A percentile compares a stretch with the other conserved stretches of the same genome.
Evolutionary conservation across 2,797 vertebrate genomes (phyloP).

Genomic region (Tokudaia tokunoshimensis): DNA sequence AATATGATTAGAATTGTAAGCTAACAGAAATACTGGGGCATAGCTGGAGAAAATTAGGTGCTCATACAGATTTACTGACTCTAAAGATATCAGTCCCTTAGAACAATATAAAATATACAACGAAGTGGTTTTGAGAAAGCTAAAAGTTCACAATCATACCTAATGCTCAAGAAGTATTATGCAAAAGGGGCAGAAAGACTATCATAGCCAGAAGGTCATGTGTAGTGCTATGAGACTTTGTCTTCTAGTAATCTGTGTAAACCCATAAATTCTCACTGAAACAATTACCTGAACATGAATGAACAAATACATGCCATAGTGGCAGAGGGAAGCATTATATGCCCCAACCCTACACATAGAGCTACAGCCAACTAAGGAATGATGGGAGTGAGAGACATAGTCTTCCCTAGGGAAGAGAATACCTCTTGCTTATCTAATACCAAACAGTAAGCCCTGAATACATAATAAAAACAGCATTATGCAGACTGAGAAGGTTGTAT

Average conservation of each 20-base stretch:
- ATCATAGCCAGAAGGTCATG: too few relatives aligned
- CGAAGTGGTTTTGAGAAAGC: neutral
- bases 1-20: conserved; percentile 35
- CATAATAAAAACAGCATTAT: neutral
- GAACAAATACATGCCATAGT: too few relatives aligned
- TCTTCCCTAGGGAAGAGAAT: neutral
- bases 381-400: too few relatives aligned
- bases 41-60: neutral
- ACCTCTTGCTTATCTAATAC: neutral
- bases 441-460: neutral
- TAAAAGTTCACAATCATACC: neutral
- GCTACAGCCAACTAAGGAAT: neutral
- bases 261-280: neutral
- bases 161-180: neutral
- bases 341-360: too few relatives aligned
- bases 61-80: neutral
- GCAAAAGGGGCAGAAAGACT: neutral
- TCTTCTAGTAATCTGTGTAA: neutral
- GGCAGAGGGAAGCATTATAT: neutral
- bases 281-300: neutral
- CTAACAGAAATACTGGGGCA: conserved; percentile 44
- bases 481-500: neutral
- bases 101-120: neutral
- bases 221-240: neutral
- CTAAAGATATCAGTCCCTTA: neutral